Conservation (phyloP, 23 tunicate species). For the Oikopleura dioica region DNA sequence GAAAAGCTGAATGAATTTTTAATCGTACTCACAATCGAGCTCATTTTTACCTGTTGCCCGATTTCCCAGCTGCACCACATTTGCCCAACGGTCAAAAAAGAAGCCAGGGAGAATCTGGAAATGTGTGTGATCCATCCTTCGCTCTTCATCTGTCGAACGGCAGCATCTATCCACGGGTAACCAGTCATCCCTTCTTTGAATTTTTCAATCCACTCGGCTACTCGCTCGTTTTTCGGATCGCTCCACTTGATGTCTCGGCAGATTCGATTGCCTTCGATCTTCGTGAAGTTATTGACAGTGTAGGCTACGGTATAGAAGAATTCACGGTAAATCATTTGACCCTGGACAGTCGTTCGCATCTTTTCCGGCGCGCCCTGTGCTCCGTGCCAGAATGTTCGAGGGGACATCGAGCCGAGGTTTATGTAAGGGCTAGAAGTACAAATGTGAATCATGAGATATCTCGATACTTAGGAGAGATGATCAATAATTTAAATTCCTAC, state of each 20-base stretch:
- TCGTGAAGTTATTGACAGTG: conserved; percentile 16
- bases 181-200: conserved; percentile 18
- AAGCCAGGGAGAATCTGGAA: conserved; percentile 19
- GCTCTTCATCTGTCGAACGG: conserved; percentile 15
- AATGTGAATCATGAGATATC: no score
- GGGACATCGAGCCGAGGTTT: no score
- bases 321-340: conserved; percentile 22
- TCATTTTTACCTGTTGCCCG: conserved; percentile 14
- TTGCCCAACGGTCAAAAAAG: conserved; percentile 22
- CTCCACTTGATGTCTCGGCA: conserved; percentile 20
- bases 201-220: conserved; percentile 15
- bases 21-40: neutral
- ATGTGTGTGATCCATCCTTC: conserved; percentile 28
- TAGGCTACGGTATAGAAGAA: conserved; percentile 23
- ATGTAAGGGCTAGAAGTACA: no score
- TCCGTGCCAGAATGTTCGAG: no score
- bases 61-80: conserved; percentile 28
- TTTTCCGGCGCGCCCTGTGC: no score
- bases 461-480: conserved; percentile 15
- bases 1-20: conserved; percentile 15
- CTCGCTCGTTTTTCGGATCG: conserved; percentile 8
- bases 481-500: conserved; percentile 16
- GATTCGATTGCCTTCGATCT: conserved; percentile 17
- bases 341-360: no score
- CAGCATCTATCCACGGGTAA: conserved; percentile 27